Evolutionary conservation across 2,797 vertebrate species (phyloP).

Genomic region (Poeciliopsis turneri): DNA sequence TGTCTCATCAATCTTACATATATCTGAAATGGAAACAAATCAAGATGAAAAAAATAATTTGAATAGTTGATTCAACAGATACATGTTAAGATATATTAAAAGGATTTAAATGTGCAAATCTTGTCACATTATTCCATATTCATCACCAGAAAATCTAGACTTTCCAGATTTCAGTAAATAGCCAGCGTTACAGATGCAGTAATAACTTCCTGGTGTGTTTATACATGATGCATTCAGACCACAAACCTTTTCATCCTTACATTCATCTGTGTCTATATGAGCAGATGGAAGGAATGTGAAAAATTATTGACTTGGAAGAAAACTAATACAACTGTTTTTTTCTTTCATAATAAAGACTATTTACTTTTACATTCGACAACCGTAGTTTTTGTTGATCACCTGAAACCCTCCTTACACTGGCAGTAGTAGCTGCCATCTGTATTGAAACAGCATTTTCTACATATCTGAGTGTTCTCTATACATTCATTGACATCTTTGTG

Average conservation of each 20-base stretch:
- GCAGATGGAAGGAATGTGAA: neutral
- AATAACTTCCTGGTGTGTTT: conserved; percentile 56
- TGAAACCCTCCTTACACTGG: too few species aligned
- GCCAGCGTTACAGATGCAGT: conserved; percentile 62
- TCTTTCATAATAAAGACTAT: too few species aligned
- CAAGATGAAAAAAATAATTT: conserved; percentile 20
- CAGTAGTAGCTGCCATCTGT: too few species aligned
- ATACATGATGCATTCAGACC: conserved; percentile 43
- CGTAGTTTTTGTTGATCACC: too few species aligned
- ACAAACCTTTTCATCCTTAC: conserved; percentile 29
- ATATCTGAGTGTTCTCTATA: too few species aligned
- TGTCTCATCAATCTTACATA: conserved; percentile 57
- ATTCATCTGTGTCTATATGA: conserved; percentile 66
- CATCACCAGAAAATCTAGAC: conserved; percentile 50
- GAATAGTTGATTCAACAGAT: neutral
- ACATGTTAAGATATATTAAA: neutral
- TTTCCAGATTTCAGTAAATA: conserved; percentile 54
- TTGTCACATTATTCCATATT: neutral
- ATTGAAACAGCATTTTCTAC: too few species aligned
- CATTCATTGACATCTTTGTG: too few species aligned
- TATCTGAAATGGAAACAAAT: conserved; percentile 58
- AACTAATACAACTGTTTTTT: too few species aligned
- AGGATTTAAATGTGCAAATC: neutral
- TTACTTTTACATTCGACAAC: too few species aligned
- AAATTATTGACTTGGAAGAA: too few species aligned